Base-by-base conservation (phyloP, 1,140 invertebrate genomes). In the Manduca sexta region DNA sequence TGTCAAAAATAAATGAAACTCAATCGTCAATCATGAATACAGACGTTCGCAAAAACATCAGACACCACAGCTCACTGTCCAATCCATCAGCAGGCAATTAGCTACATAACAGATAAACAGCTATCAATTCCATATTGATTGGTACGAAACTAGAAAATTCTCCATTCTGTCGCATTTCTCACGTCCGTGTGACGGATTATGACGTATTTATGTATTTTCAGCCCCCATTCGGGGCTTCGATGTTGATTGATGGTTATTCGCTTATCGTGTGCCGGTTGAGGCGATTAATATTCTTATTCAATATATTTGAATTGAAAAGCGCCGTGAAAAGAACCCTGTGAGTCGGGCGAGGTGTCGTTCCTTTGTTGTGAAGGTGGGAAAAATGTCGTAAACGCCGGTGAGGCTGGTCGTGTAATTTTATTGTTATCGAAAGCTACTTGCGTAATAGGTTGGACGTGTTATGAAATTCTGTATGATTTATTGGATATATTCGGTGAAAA, bases 111-210 rank as follows among this genome's bases (percentile, higher is more conserved):
- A 26, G 21, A 26, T 26, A 26, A 26, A 26, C 21, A 8, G 4
- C 21, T 26, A 26, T 26, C 21, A 26, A 26, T 26, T 26, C 21
- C 21, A 26, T 26, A 26, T 26, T 26, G 21, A 26, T 8, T 26
- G 4, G 21, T 26, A 26, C 21, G 21, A 26, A 26, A 26, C 21
- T 26, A 49, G 33, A 33, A 44, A 47, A 52, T 48, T 52, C 37
- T n/a, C 42, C 29, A 39, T 42, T 42, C 14, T 35, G 35, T 13
- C 21, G 49, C 51, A 54, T 52, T 55, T 51, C 41, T 53, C 62
- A 60, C 63, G 60, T 60, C 64, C 52, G 40, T 29, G 56, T 74
- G 74, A 77, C 64, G 66, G 64, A 77, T 74, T 70, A 77, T 77
- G 70, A 77, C 56, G 60, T 65, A 77, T 74, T 49, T 54, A 34